phyloP scores from a whole-genome alignment of 1,140 invertebrate genomes.

The Rhynchophorus ferrugineus region DNA sequence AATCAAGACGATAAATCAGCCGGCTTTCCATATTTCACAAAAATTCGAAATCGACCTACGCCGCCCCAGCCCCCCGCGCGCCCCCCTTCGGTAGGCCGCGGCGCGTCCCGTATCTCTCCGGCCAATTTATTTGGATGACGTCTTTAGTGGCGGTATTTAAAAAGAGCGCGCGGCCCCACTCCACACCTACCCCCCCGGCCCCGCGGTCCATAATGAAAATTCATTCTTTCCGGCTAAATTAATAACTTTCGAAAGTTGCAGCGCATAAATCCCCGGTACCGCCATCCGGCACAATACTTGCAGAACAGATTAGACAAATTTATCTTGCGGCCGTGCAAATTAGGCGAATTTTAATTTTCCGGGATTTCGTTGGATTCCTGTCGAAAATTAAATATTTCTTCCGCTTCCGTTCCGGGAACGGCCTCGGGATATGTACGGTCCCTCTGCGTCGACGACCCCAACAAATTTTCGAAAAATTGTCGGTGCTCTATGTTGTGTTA shows the following conservation, averaged over 20 bases:
- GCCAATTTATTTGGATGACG: background rate
- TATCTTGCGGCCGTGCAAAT: no score
- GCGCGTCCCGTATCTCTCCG: background rate
- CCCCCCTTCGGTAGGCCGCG: background rate
- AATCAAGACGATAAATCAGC: no score
- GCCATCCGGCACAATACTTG: conserved; percentile 4
- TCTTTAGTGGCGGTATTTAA: conserved; percentile 3
- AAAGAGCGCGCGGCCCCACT: no score
- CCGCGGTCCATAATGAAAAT: conserved; percentile 12
- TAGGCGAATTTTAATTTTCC: background rate
- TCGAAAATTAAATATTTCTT: conserved; percentile 1
- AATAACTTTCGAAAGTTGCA: conserved; percentile 9
- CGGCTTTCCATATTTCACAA: no score
- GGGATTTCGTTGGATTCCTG: background rate
- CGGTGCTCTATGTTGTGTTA: no score
- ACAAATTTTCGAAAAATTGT: no score
- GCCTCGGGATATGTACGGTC: no score
- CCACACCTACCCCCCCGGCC: no score
- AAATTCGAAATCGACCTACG: no score
- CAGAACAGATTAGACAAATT: conserved; percentile 6
- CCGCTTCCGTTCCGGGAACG: no score
- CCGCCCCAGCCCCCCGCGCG: no score
- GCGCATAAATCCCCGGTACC: conserved; percentile 1
- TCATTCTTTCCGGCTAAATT: background rate
- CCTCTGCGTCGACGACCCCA: no score